Conservation (phyloP, 2,888 invertebrate genomes). For the Sesamia inferens region DNA sequence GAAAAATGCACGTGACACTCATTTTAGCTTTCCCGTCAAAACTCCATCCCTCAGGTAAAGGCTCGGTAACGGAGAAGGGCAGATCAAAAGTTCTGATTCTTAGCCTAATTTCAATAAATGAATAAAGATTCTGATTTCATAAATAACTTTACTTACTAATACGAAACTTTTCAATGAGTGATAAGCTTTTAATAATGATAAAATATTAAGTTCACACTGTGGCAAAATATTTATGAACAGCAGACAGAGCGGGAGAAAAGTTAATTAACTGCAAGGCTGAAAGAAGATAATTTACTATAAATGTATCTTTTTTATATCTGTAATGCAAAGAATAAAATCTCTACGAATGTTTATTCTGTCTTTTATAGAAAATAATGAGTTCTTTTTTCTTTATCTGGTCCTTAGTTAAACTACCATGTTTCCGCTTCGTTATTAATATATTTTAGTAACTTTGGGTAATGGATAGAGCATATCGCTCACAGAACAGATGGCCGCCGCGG, state of each 20-base stretch:
- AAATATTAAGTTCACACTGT: too few relatives aligned
- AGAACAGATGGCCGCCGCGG: too few relatives aligned
- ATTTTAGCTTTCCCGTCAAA: too few relatives aligned
- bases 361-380: not conserved
- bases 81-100: too few relatives aligned
- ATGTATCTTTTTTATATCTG: not conserved
- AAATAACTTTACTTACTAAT: not conserved
- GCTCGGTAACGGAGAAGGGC: too few relatives aligned
- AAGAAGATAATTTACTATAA: not conserved
- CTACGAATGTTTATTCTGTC: not conserved
- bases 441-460: too few relatives aligned
- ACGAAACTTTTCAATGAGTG: not conserved
- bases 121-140: not conserved
- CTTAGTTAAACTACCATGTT: not conserved
- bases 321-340: not conserved
- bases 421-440: too few relatives aligned
- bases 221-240: conserved; percentile 9
- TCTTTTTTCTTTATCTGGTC: not conserved
- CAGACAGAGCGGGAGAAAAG: not conserved
- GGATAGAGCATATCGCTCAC: too few relatives aligned
- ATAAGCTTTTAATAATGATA: not conserved
- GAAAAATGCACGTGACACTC: too few relatives aligned
- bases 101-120: too few relatives aligned
- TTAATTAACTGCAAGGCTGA: conserved; percentile 31
- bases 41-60: too few relatives aligned